These are phyloP conservation scores for Macrochelys suwanniensis DNA, from an alignment of 2,797 vertebrate genomes.

Conservation along the genomic window DNA sequence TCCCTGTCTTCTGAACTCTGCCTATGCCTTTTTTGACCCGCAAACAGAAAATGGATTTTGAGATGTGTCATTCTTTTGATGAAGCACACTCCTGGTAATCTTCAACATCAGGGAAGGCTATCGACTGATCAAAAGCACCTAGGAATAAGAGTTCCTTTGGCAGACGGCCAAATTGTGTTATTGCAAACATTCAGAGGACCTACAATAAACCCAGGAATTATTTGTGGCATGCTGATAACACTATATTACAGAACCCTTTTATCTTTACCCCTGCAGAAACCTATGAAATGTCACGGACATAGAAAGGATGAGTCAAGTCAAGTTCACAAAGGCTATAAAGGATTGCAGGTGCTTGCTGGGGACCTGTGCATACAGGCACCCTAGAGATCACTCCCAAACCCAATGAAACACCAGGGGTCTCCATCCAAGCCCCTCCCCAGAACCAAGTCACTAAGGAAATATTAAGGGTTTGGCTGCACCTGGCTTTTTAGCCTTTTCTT, in stretches of 20 bases:
- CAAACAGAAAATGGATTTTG: background rate
- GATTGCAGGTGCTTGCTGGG: background rate
- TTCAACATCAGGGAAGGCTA: background rate
- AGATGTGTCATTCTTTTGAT: background rate
- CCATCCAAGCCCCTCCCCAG: background rate
- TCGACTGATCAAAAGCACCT: background rate
- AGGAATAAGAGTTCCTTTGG: background rate
- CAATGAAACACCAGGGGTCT: background rate
- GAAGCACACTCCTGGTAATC: background rate
- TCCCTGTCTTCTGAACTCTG: background rate
- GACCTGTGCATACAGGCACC: background rate
- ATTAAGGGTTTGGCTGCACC: background rate
- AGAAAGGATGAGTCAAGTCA: background rate
- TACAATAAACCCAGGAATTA: background rate
- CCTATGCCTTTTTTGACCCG: background rate
- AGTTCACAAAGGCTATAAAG: background rate
- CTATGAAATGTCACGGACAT: background rate
- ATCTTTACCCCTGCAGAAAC: background rate
- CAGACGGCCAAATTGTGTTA: background rate
- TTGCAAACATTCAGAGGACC: background rate
- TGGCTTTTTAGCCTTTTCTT: rapidly evolving
- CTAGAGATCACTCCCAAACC: background rate
- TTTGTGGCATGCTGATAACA: background rate
- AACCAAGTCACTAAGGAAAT: background rate
- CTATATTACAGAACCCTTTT: background rate